These are phyloP conservation scores for Girardinichthys multiradiatus DNA, from an alignment of 2,113 vertebrate genomes.

Conservation along the genomic window DNA sequence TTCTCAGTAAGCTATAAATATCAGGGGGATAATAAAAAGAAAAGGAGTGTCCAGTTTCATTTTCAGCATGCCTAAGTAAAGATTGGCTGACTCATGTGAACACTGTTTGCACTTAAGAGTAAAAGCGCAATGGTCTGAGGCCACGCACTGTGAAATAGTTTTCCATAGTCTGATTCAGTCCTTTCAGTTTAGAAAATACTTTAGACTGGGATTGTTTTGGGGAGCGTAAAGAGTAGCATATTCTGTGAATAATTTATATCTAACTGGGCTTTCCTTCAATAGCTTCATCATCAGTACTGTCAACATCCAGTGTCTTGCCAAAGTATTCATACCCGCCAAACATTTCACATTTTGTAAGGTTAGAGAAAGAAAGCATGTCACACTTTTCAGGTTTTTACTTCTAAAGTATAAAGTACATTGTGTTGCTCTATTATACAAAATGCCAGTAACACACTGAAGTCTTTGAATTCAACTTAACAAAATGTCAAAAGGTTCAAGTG, in stretches of 20 bases:
- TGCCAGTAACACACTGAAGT: too few species aligned
- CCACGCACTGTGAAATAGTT: constrained; percentile 9
- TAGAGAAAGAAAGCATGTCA: too few species aligned
- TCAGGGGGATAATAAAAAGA: constrained; percentile 16
- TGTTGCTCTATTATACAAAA: too few species aligned
- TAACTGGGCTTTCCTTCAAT: constrained; percentile 16
- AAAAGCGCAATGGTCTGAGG: constrained; percentile 40
- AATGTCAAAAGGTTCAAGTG: too few species aligned
- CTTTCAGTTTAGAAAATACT: constrained; percentile 49
- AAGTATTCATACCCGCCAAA: neutral
- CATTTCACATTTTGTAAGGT: neutral
- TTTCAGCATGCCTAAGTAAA: constrained; percentile 45
- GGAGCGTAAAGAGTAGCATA: constrained; percentile 45
- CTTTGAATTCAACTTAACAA: too few species aligned
- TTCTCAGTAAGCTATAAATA: constrained; percentile 9
- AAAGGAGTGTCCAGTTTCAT: constrained; percentile 42
- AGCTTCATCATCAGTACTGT: constrained; percentile 28
- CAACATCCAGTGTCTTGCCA: neutral
- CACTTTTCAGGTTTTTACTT: too few species aligned
- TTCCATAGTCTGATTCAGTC: constrained; percentile 34
- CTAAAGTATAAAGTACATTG: too few species aligned
- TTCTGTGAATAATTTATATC: constrained; percentile 64
- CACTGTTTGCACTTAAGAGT: constrained; percentile 52
- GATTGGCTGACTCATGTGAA: constrained; percentile 46
- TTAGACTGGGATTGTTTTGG: constrained; percentile 55